Percentiles rank a stretch among this genome's conserved stretches.
These are phyloP conservation scores for Caenorhabditis brenneri DNA, from an alignment of 1,140 invertebrate species.

Conservation along the genomic window DNA sequence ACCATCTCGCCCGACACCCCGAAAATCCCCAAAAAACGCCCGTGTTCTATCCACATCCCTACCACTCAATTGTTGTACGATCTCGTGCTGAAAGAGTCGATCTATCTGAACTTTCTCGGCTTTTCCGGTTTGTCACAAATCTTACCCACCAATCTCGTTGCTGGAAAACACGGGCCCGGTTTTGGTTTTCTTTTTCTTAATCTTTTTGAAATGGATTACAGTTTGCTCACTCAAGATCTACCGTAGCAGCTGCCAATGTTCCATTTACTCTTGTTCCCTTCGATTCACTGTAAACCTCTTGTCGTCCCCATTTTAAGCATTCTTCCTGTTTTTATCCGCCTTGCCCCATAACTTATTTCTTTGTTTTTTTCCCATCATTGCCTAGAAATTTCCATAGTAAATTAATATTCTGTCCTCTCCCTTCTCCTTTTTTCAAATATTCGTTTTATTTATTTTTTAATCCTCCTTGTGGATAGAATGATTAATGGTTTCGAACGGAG, in stretches of 20 bases:
- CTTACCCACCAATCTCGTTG: constrained; percentile 15
- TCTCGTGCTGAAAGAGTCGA: constrained; percentile 5
- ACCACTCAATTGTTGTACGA: constrained; percentile 33
- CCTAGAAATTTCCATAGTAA: background rate
- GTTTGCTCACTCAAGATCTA: background rate
- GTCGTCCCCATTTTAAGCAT: background rate
- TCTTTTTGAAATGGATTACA: background rate
- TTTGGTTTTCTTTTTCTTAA: constrained; percentile 1
- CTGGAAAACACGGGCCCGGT: constrained; percentile 29
- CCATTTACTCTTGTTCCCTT: background rate
- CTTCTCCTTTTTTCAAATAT: background rate
- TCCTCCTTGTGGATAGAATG: constrained; percentile 14
- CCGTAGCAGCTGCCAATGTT: background rate
- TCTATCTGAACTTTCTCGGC: background rate
- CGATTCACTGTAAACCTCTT: background rate
- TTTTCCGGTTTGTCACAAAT: constrained; percentile 42
- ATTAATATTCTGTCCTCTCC: background rate
- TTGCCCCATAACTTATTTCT: constrained; percentile 29
- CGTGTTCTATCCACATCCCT: background rate
- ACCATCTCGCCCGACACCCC: background rate
- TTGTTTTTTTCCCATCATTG: background rate
- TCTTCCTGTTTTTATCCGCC: constrained; percentile 20
- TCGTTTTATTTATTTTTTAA: constrained; percentile 31
- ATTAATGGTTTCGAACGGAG: constrained; percentile 34
- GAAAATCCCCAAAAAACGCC: background rate